phyloP scores from a whole-genome alignment of 1,140 invertebrate genomes.

The Megalonaias nervosa region DNA sequence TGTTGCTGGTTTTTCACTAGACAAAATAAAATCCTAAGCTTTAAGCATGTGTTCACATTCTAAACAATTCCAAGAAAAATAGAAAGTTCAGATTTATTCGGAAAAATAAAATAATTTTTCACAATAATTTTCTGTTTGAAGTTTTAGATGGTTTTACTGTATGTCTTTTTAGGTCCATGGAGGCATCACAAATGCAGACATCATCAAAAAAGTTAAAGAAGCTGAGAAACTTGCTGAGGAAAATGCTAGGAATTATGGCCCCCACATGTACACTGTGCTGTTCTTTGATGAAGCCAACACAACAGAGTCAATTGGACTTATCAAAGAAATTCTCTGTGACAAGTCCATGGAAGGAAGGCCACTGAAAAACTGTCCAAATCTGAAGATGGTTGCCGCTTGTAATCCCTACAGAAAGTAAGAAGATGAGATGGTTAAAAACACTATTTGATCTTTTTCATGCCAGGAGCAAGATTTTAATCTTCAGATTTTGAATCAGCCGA shows the following conservation, averaged over 20 bases:
- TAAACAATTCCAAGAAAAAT: too few species aligned
- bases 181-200: constrained; percentile 57
- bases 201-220: constrained; percentile 53
- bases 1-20: too few species aligned
- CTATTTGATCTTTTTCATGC: too few species aligned
- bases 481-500: too few species aligned
- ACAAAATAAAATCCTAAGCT: too few species aligned
- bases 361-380: constrained; percentile 39
- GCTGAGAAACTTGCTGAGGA: constrained; percentile 49
- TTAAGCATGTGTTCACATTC: too few species aligned
- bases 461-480: too few species aligned
- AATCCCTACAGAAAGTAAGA: constrained; percentile 67
- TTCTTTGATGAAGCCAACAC: constrained; percentile 70
- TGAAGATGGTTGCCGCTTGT: constrained; percentile 66
- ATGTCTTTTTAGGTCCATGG: constrained; percentile 60
- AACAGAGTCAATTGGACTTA: constrained; percentile 63
- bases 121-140: too few species aligned
- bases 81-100: too few species aligned
- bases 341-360: constrained; percentile 49
- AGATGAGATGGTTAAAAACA: constrained; percentile 51
- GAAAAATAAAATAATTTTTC: too few species aligned
- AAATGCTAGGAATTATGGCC: constrained; percentile 38
- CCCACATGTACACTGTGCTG: constrained; percentile 57
- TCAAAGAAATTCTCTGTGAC: constrained; percentile 70
- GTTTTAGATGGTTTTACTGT: too few species aligned